These are phyloP conservation scores for Cyclopterus lumpus DNA, from an alignment of 2,797 vertebrate genomes.

Conservation along the genomic window DNA sequence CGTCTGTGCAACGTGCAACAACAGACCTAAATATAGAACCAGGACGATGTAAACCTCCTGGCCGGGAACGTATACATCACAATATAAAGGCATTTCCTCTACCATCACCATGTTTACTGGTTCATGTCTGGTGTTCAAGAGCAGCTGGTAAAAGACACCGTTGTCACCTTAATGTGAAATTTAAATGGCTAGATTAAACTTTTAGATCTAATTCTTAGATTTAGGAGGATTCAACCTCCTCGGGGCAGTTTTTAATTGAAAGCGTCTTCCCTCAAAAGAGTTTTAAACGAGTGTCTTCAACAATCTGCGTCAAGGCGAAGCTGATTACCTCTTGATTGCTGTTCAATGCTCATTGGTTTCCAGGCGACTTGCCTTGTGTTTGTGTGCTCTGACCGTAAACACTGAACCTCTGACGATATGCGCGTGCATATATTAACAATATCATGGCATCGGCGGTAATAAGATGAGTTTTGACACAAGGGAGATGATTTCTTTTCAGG, in stretches of 20 bases:
- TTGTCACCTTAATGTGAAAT: not conserved
- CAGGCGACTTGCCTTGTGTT: conserved; percentile 55
- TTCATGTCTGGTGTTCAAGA: not conserved
- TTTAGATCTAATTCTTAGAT: not conserved
- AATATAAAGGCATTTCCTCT: not conserved
- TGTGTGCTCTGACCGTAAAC: conserved; percentile 68
- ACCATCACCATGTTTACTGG: not conserved
- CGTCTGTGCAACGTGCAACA: conserved; percentile 11
- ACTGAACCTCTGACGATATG: conserved; percentile 48
- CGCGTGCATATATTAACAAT: conserved; percentile 38
- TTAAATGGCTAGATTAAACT: not conserved
- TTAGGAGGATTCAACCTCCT: not conserved
- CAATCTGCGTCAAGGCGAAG: conserved; percentile 18
- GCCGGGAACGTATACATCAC: not conserved
- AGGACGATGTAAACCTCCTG: conserved; percentile 17
- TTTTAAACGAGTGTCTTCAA: conserved; percentile 34
- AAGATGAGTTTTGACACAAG: conserved; percentile 9
- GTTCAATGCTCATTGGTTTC: conserved; percentile 54
- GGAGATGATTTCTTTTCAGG: not conserved
- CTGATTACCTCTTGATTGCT: conserved; percentile 50
- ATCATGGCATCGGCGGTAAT: not conserved
- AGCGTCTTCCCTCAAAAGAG: conserved; percentile 28
- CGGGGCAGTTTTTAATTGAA: conserved; percentile 47
- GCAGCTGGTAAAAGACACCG: conserved; percentile 7
- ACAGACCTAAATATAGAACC: conserved; percentile 31